Conservation (phyloP, 2,888 invertebrate species). For the Machimus atricapillus region DNA sequence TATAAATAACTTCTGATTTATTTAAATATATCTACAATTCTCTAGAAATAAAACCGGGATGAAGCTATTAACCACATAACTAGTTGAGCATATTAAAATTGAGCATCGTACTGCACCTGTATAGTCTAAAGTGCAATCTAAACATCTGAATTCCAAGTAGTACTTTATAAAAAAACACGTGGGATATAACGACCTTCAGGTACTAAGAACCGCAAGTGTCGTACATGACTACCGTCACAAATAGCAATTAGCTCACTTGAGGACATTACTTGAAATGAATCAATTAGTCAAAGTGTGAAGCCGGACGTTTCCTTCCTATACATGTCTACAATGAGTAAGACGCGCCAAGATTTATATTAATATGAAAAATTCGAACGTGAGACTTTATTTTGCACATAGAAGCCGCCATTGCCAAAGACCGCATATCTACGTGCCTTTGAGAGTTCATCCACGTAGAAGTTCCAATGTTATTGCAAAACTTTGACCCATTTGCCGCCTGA, state of each 20-base stretch:
- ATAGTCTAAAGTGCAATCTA: background rate
- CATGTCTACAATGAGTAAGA: background rate
- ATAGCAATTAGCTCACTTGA: background rate
- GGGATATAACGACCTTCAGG: background rate
- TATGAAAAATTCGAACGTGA: background rate
- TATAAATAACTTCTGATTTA: background rate
- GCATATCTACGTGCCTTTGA: background rate
- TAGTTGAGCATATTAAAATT: background rate
- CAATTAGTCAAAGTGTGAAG: background rate
- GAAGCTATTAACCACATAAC: background rate
- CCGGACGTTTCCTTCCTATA: background rate
- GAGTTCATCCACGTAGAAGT: slow-evolving; percentile 21
- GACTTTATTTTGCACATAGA: background rate
- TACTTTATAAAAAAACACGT: background rate
- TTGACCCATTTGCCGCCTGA: slow-evolving; percentile 20
- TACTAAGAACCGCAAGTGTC: background rate
- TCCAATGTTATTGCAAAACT: slow-evolving; percentile 20
- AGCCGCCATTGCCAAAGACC: slow-evolving; percentile 11
- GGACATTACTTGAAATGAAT: background rate
- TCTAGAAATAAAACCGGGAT: background rate
- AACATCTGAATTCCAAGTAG: background rate
- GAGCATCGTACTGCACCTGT: background rate
- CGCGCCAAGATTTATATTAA: background rate
- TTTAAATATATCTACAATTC: background rate
- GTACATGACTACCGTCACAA: background rate